Percentiles rank a stretch among this genome's conserved stretches.
phyloP scores from a whole-genome alignment of 1,140 invertebrate genomes.

The Hesperophylax magnus region DNA sequence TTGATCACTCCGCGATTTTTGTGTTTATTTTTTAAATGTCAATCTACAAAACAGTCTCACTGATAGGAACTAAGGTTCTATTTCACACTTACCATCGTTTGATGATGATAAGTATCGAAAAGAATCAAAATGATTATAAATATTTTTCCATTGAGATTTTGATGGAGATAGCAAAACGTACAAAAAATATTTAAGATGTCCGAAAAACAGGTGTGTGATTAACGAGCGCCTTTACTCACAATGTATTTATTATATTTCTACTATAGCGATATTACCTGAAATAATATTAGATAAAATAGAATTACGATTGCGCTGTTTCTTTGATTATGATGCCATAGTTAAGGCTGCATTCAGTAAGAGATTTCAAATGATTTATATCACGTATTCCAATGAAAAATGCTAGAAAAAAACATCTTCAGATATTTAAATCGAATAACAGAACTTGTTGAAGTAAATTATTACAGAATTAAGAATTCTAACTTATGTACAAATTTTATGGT shows the following conservation, averaged over 20 bases:
- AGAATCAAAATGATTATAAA: not conserved
- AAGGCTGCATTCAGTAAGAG: not conserved
- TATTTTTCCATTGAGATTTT: not conserved
- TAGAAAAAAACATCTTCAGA: too few relatives aligned
- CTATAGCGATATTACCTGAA: not conserved
- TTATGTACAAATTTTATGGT: too few relatives aligned
- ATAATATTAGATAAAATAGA: not conserved
- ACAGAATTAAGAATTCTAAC: too few relatives aligned
- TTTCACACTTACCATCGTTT: not conserved
- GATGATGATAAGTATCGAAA: not conserved
- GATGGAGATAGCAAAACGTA: not conserved
- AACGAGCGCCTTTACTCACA: not conserved
- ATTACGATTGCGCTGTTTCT: not conserved
- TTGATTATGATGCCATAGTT: slow-evolving; percentile 20
- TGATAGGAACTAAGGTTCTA: not conserved
- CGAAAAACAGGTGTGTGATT: not conserved
- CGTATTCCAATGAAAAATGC: too few relatives aligned
- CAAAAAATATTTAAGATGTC: not conserved
- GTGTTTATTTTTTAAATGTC: too few relatives aligned
- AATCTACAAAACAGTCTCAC: not conserved
- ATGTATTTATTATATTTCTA: not conserved
- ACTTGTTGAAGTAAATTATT: not conserved
- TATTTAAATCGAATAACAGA: not conserved
- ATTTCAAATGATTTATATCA: not conserved
- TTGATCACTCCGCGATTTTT: too few relatives aligned